Evolutionary conservation across 2,113 vertebrate genomes (phyloP).

Genomic region (Trichechus manatus): DNA sequence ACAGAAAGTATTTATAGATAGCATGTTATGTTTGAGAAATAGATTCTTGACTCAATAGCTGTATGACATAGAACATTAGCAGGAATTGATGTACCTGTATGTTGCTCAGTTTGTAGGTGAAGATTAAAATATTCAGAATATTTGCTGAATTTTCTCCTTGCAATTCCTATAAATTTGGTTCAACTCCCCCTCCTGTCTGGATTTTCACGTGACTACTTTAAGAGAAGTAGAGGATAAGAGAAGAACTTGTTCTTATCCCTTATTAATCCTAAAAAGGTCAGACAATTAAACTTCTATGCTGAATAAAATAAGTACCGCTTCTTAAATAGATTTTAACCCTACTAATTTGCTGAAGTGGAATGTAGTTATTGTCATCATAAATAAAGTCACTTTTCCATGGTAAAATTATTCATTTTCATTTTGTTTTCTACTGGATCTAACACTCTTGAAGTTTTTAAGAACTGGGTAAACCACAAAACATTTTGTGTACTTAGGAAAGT

Average conservation of each 20-base stretch:
- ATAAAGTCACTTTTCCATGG: background rate
- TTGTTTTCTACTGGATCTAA: background rate
- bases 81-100: background rate
- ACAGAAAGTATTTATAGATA: conserved; percentile 50
- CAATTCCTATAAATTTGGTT: background rate
- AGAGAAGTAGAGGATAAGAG: background rate
- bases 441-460: background rate
- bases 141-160: conserved; percentile 25
- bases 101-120: background rate
- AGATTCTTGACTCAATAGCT: conserved; percentile 41
- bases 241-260: background rate
- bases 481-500: background rate
- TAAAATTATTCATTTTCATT: conserved; percentile 45
- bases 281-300: conserved; percentile 50
- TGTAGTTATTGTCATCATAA: background rate
- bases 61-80: background rate
- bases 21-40: conserved; percentile 17
- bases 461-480: background rate
- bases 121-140: conserved; percentile 28
- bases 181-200: background rate
- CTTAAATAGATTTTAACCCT: conserved; percentile 28
- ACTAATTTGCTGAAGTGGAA: background rate
- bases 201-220: background rate
- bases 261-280: conserved; percentile 49
- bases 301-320: conserved; percentile 17